phyloP scores from a whole-genome alignment of 1,140 invertebrate species.

The Mesaphorura yosii region DNA sequence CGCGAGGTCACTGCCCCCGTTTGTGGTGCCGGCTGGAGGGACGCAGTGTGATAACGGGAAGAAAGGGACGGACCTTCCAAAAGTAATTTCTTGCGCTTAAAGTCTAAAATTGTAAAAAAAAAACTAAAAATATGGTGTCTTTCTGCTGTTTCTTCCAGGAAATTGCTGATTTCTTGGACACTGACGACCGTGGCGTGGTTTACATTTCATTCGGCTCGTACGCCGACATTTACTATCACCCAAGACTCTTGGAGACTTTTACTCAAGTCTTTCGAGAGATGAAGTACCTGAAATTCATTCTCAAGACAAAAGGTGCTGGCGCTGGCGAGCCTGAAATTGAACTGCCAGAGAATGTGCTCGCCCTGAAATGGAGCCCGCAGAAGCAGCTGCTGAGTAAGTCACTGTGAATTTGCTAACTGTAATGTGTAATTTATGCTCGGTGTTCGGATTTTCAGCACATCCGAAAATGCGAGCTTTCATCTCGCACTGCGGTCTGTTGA shows the following conservation, averaged over 20 bases:
- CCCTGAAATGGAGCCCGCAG: constrained; percentile 64
- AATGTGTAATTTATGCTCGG: background rate
- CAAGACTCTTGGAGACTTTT: constrained; percentile 33
- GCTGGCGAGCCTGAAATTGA: constrained; percentile 46
- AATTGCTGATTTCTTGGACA: constrained; percentile 39
- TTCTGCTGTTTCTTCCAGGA: constrained; percentile 37
- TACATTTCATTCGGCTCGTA: constrained; percentile 43
- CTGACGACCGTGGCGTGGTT: constrained; percentile 40
- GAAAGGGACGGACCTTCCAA: background rate
- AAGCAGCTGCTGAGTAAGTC: constrained; percentile 52
- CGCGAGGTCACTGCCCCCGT: constrained; percentile 2
- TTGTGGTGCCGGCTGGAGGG: background rate
- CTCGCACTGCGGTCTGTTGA: background rate
- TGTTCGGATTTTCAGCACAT: background rate
- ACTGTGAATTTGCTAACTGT: background rate
- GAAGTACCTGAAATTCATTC: constrained; percentile 41
- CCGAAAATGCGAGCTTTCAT: background rate
- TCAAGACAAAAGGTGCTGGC: no score
- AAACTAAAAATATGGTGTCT: no score
- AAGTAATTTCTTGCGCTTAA: background rate
- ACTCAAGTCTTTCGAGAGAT: constrained; percentile 43
- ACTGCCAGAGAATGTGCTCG: constrained; percentile 56
- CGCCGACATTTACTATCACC: constrained; percentile 38
- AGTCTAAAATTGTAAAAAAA: background rate
- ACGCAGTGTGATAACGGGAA: background rate